These are phyloP conservation scores for Gerris buenoi DNA, from an alignment of 1,140 invertebrate species.

Conservation along the genomic window DNA sequence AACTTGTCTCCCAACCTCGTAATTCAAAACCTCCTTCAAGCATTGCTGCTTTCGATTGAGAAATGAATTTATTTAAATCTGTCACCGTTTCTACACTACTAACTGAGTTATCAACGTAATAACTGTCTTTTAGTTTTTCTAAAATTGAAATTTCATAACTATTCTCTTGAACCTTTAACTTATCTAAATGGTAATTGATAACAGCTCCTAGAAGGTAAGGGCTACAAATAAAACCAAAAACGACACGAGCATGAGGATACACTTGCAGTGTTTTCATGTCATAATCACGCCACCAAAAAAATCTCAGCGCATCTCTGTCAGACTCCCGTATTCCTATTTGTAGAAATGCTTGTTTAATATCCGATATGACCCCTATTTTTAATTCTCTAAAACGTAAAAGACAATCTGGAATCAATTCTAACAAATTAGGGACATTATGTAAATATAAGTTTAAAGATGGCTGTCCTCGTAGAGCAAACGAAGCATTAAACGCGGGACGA, in stretches of 20 bases:
- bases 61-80: no score
- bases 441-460: neutral
- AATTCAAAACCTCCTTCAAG: no score
- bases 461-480: no score
- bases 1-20: no score
- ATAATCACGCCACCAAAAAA: neutral
- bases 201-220: neutral
- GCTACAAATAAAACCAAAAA: neutral
- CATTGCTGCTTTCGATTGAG: no score
- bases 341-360: neutral
- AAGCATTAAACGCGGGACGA: no score
- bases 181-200: no score
- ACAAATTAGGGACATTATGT: neutral
- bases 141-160: no score
- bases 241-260: neutral
- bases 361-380: constrained; percentile 17
- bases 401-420: neutral
- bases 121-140: no score
- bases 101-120: no score
- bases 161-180: no score
- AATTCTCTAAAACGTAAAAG: neutral
- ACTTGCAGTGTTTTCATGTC: neutral
- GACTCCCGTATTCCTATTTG: neutral
- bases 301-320: constrained; percentile 1
- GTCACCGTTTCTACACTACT: no score